Evolutionary conservation across 2,888 invertebrate genomes (phyloP).

Genomic region (Parnassius orleans): DNA sequence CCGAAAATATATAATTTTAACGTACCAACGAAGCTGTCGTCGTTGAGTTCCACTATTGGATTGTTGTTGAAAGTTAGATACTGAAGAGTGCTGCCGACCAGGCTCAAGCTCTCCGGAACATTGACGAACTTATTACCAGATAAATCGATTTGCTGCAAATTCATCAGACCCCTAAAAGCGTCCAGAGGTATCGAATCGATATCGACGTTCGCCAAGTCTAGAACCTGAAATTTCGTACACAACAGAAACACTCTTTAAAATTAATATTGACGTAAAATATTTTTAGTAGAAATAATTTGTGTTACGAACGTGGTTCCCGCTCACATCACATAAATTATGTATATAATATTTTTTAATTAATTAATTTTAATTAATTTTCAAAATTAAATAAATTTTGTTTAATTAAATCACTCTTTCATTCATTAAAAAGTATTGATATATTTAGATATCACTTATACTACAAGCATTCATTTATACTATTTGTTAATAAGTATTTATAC

Average conservation of each 20-base stretch:
- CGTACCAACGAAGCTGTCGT: conserved; percentile 82
- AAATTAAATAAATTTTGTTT: too few relatives aligned
- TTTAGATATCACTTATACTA: too few relatives aligned
- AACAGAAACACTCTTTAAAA: background rate
- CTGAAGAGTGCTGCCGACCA: conserved; percentile 77
- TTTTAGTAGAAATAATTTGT: background rate
- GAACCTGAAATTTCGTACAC: conserved; percentile 56
- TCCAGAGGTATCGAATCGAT: conserved; percentile 78
- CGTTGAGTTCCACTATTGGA: conserved; percentile 78
- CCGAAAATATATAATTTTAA: conserved; percentile 16
- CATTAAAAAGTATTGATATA: too few relatives aligned
- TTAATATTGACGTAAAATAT: too few relatives aligned
- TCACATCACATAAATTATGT: background rate
- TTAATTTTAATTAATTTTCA: too few relatives aligned
- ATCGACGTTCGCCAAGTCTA: conserved; percentile 81
- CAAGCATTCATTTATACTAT: too few relatives aligned
- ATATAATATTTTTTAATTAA: background rate
- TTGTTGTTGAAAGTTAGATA: conserved; percentile 83
- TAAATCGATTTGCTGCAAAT: conserved; percentile 80
- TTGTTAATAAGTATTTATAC: too few relatives aligned
- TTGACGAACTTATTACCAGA: conserved; percentile 81
- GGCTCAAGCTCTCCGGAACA: conserved; percentile 79
- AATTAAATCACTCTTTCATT: background rate
- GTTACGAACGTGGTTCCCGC: background rate
- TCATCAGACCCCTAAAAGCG: conserved; percentile 71